Base-by-base conservation (phyloP, 2,888 invertebrate genomes). In the Adineta ricciae region DNA sequence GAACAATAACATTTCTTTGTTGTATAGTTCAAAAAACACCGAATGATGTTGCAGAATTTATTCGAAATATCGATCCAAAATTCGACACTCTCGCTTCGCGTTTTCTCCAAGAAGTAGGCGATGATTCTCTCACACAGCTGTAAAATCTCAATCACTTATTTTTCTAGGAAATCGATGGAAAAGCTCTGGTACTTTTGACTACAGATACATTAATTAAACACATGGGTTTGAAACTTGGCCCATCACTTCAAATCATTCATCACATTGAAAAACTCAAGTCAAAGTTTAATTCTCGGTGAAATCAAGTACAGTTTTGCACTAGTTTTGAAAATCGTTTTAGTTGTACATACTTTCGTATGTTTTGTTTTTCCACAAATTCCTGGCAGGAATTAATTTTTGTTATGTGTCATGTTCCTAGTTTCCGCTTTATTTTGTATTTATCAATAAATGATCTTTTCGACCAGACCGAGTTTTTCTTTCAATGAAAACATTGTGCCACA, bases 171-270 rank as follows among this genome's bases (percentile, higher is more conserved):
- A 98, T 98, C 88, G 97, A 98, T 91, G 97, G 97, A 2, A 96
- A 97, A 91, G 97, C 97, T 21, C 92, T 98, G 88, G 91, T 97
- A 87, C 92, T 98, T 86, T 92, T 97, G 87, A 97, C 95, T 90
- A 96, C 96, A 1, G 97, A 97, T 89, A 96, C 96, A 95, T 96
- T 98, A 96, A 97, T 98, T 96, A 96, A 96, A 89, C 97, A 97
- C 90, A 96, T 98, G 97, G 96, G 95, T 84, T 92, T 98, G 83
- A 97, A 97, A 90, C 92, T 98, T 82, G 98, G 98, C 49, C 97
- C 97, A 85, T 97, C 97, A 86, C 92, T 98, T 89, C 98, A 98
- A 92, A 95, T 98, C 88, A 96, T 95, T 92, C 95, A 97, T 92
- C 92, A 96, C 90, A 96, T 97, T 85, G 94, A 94, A 87, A 94